Evolutionary conservation across 2,888 invertebrate species (phyloP).

Genomic region (Idaea dimidiata): DNA sequence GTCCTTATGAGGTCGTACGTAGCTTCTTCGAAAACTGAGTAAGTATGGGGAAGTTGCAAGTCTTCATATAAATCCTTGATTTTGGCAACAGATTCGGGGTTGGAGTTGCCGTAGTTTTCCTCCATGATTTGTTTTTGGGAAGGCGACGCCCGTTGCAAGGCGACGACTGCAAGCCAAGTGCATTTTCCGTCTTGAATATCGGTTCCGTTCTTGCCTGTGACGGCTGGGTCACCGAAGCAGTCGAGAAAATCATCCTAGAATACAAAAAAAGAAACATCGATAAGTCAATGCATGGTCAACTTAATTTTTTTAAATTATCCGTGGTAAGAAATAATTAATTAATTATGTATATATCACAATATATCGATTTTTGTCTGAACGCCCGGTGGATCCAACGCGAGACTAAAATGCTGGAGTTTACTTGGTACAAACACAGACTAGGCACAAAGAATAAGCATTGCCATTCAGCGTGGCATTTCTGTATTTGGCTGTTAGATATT

Average conservation of each 20-base stretch:
- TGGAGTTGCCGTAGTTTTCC: constrained; percentile 87
- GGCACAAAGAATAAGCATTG: no score
- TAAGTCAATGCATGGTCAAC: background rate
- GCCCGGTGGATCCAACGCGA: no score
- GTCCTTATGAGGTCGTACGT: constrained; percentile 90
- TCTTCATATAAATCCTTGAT: constrained; percentile 90
- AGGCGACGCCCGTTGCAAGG: constrained; percentile 88
- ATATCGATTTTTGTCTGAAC: no score
- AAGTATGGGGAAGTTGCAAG: constrained; percentile 87
- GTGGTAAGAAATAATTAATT: no score
- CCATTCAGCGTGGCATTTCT: no score
- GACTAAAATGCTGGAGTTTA: no score
- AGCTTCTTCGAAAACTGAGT: constrained; percentile 90
- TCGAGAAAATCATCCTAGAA: constrained; percentile 92
- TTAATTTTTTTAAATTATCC: background rate
- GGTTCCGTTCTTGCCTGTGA: constrained; percentile 94
- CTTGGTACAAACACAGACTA: no score
- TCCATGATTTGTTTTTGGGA: constrained; percentile 87
- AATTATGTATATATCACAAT: no score
- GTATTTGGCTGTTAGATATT: no score
- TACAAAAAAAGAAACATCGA: background rate
- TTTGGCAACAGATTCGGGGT: constrained; percentile 83
- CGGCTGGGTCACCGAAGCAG: constrained; percentile 91
- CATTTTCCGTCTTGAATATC: constrained; percentile 98
- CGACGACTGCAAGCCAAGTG: constrained; percentile 95